Conservation (phyloP, 2,797 vertebrate species). For the Alcedo quadribrachys region DNA sequence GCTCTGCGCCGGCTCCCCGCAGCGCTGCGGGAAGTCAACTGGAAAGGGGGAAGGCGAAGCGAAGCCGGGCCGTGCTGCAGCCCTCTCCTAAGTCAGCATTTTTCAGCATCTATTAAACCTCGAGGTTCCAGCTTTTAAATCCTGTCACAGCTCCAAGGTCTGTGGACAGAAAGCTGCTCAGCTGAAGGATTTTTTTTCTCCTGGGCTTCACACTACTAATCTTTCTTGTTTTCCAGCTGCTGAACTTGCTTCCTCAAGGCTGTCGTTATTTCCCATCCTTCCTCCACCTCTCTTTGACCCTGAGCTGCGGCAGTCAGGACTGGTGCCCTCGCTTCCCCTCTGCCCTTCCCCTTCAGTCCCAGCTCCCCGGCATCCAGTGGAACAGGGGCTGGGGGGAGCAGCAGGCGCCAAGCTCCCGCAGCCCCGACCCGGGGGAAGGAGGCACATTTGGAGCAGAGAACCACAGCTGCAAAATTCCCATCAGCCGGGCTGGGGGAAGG, state of each 20-base stretch:
- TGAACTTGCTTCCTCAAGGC: not conserved
- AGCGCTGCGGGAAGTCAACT: not conserved
- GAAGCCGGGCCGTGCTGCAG: not conserved
- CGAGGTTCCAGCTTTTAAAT: not conserved
- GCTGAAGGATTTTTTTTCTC: constrained; percentile 1
- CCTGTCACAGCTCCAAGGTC: not conserved
- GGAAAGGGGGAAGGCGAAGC: not conserved
- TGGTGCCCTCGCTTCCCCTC: not conserved
- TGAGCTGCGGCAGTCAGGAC: not conserved
- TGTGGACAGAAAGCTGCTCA: not conserved
- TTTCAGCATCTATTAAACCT: constrained; percentile 4
- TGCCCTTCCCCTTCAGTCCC: not conserved
- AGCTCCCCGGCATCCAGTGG: not conserved
- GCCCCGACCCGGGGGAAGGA: not conserved
- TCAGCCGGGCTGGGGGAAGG: not conserved
- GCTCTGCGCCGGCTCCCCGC: not conserved
- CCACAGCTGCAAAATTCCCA: constrained; percentile 17
- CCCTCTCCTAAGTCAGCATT: constrained; percentile 38
- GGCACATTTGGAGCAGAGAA: not conserved
- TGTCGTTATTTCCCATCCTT: not conserved
- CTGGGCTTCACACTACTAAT: not conserved
- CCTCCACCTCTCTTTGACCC: not conserved
- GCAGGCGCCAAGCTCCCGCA: not conserved
- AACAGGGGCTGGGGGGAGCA: not conserved
- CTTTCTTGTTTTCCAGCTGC: constrained; percentile 18